Percentiles rank a stretch among this genome's conserved stretches.
Conservation (phyloP, 1,140 invertebrate species). For the Magallana ariakensis region DNA sequence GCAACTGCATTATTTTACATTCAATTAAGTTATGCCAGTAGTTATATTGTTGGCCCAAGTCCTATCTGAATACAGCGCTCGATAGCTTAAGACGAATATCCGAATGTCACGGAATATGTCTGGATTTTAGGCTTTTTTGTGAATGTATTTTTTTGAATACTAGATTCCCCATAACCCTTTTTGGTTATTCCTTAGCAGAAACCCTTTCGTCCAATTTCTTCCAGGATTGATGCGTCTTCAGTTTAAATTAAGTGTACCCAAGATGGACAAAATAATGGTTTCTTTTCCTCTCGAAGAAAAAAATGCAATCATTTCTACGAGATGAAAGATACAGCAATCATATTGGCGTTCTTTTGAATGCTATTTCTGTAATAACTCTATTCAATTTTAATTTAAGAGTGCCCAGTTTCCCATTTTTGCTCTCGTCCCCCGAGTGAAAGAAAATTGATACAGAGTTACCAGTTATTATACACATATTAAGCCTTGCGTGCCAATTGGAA, state of each 20-base stretch:
- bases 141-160: neutral
- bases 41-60: neutral
- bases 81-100: neutral
- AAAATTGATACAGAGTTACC: conserved; percentile 66
- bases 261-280: conserved; percentile 25
- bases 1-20: conserved; percentile 15
- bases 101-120: conserved; percentile 19
- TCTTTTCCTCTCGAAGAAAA: conserved; percentile 29
- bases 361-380: conserved; percentile 61
- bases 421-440: conserved; percentile 51
- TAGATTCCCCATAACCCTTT: neutral
- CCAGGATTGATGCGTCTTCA: conserved; percentile 21
- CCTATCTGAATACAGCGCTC: neutral
- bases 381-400: conserved; percentile 64
- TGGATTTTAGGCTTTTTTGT: too few relatives aligned
- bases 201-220: conserved; percentile 29
- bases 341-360: conserved; percentile 36
- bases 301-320: conserved; percentile 17
- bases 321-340: conserved; percentile 14
- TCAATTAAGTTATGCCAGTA: conserved; percentile 12
- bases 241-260: conserved; percentile 46
- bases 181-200: conserved; percentile 24
- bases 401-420: conserved; percentile 60
- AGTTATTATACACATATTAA: conserved; percentile 71
- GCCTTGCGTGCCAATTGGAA: conserved; percentile 62